Evolutionary conservation across 2,113 vertebrate species (phyloP).

Genomic region (Hymenochirus boettgeri): DNA sequence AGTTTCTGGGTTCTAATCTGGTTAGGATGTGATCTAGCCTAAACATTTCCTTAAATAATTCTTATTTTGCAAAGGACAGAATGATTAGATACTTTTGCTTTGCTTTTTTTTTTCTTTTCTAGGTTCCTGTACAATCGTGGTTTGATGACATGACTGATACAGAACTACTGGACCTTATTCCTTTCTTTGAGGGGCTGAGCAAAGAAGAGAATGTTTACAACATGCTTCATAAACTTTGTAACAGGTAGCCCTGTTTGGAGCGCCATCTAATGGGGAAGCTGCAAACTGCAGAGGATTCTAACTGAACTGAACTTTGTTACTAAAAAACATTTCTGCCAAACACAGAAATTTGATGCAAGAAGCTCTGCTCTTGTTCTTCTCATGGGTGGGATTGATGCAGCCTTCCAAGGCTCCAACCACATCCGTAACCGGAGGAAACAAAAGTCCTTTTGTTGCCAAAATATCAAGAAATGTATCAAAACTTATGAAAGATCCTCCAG

Average conservation of each 20-base stretch:
- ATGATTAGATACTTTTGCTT: too few species aligned
- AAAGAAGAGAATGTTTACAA: constrained; percentile 87
- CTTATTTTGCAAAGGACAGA: too few species aligned
- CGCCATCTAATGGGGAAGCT: constrained; percentile 7
- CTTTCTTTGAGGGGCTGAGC: constrained; percentile 92
- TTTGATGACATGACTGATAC: constrained; percentile 97
- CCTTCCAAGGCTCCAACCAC: neutral
- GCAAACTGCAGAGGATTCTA: neutral
- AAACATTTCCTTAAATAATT: too few species aligned
- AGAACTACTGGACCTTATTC: constrained; percentile 93
- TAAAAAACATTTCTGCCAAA: neutral
- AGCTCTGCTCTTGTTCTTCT: constrained; percentile 6
- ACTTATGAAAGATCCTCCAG: neutral
- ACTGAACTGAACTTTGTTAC: neutral
- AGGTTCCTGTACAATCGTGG: constrained; percentile 98
- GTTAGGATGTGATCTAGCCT: too few species aligned
- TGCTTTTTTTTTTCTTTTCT: too few species aligned
- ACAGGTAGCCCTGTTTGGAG: constrained; percentile 78
- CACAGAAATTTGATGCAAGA: neutral
- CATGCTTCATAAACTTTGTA: constrained; percentile 83
- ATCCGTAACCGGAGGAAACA: too few species aligned
- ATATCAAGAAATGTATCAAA: too few species aligned
- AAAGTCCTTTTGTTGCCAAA: neutral
- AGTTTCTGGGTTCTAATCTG: too few species aligned
- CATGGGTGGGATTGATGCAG: neutral